Evolutionary conservation across 2,888 invertebrate genomes (phyloP).

Genomic region (Tigriopus californicus): DNA sequence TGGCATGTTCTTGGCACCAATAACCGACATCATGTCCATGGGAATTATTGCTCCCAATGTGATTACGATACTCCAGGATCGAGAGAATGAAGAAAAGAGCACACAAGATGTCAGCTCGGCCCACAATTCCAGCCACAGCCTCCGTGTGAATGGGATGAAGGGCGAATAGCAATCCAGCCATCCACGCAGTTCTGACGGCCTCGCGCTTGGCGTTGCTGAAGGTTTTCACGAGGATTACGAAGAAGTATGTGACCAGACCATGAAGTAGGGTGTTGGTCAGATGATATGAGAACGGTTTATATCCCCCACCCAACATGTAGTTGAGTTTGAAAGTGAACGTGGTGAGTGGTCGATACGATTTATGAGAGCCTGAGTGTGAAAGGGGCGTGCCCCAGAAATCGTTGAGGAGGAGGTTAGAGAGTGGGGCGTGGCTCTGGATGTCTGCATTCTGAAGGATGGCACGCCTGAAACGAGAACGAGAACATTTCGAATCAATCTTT

Average conservation of each 20-base stretch:
- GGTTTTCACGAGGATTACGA: conserved; percentile 26
- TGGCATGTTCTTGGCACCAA: background rate
- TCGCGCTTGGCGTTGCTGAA: conserved; percentile 22
- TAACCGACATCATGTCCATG: background rate
- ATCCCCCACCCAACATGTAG: conserved; percentile 25
- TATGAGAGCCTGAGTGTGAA: conserved; percentile 79
- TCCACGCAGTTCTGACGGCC: conserved; percentile 25
- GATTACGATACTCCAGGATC: conserved; percentile 63
- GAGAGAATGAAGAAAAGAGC: conserved; percentile 75
- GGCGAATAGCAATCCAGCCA: conserved; percentile 72
- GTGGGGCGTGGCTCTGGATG: conserved; percentile 60
- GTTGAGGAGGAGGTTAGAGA: conserved; percentile 62
- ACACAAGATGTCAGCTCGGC: conserved; percentile 79
- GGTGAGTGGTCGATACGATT: conserved; percentile 84
- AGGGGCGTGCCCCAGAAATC: conserved; percentile 98
- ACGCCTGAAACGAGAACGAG: conserved; percentile 47
- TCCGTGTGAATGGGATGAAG: conserved; percentile 92
- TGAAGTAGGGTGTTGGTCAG: conserved; percentile 37
- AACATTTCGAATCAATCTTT: conserved; percentile 22
- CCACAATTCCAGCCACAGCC: conserved; percentile 86
- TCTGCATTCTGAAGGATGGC: conserved; percentile 89
- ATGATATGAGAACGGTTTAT: conserved; percentile 32
- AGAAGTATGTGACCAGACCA: conserved; percentile 29
- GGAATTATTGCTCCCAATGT: conserved; percentile 31
- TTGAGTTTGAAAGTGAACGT: conserved; percentile 60